A percentile compares a stretch with the other conserved stretches of the same genome.
Evolutionary conservation across 2,888 invertebrate species (phyloP).

Genomic region (Drosophila stalkeri): DNA sequence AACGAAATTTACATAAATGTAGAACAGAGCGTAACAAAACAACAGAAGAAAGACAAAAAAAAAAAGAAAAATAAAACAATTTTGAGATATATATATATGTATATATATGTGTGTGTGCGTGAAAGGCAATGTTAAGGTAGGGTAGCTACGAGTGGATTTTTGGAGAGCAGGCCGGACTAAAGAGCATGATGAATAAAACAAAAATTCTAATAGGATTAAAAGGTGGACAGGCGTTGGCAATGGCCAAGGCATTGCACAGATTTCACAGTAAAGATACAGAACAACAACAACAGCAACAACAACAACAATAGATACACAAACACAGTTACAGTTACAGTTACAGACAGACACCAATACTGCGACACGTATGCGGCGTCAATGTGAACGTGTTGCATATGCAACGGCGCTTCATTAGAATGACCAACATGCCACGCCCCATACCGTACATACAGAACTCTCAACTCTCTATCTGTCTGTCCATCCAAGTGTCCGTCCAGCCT

Average conservation of each 20-base stretch:
- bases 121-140: conserved; percentile 14
- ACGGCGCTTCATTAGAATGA: conserved; percentile 80
- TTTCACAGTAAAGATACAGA: conserved; percentile 45
- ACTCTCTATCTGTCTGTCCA: neutral
- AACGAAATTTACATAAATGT: conserved; percentile 77
- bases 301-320: conserved; percentile 7
- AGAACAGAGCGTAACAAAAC: conserved; percentile 27
- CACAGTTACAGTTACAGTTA: neutral
- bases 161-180: conserved; percentile 32
- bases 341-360: conserved; percentile 15
- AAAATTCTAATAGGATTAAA: conserved; percentile 79
- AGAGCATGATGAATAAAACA: conserved; percentile 76
- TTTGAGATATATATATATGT: neutral
- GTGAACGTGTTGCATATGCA: conserved; percentile 78
- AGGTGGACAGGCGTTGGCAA: conserved; percentile 62
- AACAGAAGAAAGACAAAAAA: conserved; percentile 2
- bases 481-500: neutral
- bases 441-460: conserved; percentile 11
- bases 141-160: conserved; percentile 22
- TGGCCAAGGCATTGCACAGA: conserved; percentile 65
- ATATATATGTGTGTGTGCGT: neutral
- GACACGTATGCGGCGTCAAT: conserved; percentile 64
- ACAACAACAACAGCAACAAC: neutral
- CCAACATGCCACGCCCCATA: conserved; percentile 68
- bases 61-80: conserved; percentile 3